Conservation (phyloP, 1,140 invertebrate genomes). For the Vanessa atalanta region DNA sequence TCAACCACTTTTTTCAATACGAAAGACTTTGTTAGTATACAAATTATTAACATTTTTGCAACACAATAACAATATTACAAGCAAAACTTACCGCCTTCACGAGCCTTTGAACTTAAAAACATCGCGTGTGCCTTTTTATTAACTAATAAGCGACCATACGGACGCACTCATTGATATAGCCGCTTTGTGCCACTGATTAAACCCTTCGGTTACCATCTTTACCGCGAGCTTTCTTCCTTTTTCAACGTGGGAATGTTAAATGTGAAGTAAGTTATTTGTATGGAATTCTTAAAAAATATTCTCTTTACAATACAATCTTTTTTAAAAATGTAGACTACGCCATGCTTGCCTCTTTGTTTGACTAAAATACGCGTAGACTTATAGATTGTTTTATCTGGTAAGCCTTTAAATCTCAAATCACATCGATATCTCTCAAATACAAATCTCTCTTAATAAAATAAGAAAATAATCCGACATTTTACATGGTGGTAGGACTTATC, state of each 20-base stretch:
- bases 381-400: too few relatives aligned
- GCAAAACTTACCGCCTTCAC: conserved; percentile 44
- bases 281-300: conserved; percentile 14
- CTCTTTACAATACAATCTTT: neutral
- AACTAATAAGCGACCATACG: conserved; percentile 45
- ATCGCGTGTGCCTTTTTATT: conserved; percentile 58
- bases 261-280: conserved; percentile 15
- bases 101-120: conserved; percentile 37
- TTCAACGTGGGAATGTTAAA: conserved; percentile 33
- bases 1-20: neutral
- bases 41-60: conserved; percentile 11
- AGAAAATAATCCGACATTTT: too few relatives aligned
- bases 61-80: conserved; percentile 5
- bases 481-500: too few relatives aligned
- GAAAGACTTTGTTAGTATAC: neutral
- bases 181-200: conserved; percentile 46
- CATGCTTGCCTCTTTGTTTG: too few relatives aligned
- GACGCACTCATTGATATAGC: conserved; percentile 43
- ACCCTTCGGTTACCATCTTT: conserved; percentile 32
- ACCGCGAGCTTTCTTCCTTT: conserved; percentile 16
- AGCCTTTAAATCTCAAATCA: too few relatives aligned
- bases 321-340: too few relatives aligned
- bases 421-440: too few relatives aligned
- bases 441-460: too few relatives aligned
- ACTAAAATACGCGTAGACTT: too few relatives aligned